A percentile compares a stretch with the other conserved stretches of the same genome.
These are phyloP conservation scores for Littorina saxatilis DNA, from an alignment of 1,140 invertebrate genomes.

Conservation along the genomic window DNA sequence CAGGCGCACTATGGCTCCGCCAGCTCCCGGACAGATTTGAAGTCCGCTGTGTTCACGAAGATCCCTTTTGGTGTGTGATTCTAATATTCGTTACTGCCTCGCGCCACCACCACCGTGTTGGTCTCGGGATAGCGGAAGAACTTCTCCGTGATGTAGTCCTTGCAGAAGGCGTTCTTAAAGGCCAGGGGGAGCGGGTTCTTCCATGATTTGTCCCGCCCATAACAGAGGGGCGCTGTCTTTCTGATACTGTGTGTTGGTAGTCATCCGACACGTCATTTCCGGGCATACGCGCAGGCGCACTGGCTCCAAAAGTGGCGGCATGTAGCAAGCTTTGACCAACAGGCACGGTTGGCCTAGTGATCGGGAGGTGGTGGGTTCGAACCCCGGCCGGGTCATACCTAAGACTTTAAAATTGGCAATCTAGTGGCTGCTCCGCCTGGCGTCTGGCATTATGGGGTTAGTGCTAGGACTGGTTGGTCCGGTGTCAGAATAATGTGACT, in stretches of 20 bases:
- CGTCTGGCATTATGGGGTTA: no score
- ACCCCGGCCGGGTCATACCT: no score
- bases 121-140: conserved; percentile 81
- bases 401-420: no score
- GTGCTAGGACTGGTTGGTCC: no score
- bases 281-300: conserved; percentile 36
- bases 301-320: conserved; percentile 31
- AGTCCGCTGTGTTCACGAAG: conserved; percentile 47
- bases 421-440: no score
- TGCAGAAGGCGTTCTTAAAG: conserved; percentile 93
- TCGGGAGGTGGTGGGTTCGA: no score
- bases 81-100: conserved; percentile 20
- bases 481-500: no score
- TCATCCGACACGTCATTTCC: conserved; percentile 35
- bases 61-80: no score
- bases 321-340: conserved; percentile 33
- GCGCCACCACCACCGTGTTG: conserved; percentile 35
- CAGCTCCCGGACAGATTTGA: conserved; percentile 37
- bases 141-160: conserved; percentile 97
- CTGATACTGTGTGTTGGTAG: conserved; percentile 9
- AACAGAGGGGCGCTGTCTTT: conserved; percentile 16
- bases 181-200: conserved; percentile 33
- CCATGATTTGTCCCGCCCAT: conserved; percentile 35
- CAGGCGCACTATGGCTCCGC: conserved; percentile 42
- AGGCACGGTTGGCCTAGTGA: no score